Base-by-base conservation (phyloP, 2,797 vertebrate species). In the Epinephelus coioides region DNA sequence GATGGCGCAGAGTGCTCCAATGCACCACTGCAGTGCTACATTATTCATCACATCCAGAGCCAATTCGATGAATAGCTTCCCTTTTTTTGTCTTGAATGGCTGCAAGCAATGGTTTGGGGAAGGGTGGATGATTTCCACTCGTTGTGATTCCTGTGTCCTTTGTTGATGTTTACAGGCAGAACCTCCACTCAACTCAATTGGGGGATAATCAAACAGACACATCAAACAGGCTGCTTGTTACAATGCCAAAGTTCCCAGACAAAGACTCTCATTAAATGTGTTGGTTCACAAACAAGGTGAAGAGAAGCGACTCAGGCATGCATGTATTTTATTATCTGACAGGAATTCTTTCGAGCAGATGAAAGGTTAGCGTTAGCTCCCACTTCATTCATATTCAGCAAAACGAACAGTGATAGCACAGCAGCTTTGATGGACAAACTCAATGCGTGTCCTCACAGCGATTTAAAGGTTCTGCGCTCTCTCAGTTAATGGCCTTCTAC, bases 151-250 rank as follows among this genome's bases (percentile, higher is more conserved):
- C 63, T 54, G 17, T 76, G 85, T 84, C 83, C 83, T 91, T 90
- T 88, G 91, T 87, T 86, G 81, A 79, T 91, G 89, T 93, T 93
- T 92, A 92, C 83, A 82, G 75, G 83, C 72, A 73, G 79, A 84
- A 85, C 81, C 74, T 90, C 82, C 71, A 88, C 85, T 87, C 76
- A 81, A 76, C 82, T 90, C 86, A 84, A 93, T 81, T 79, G 90
- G 79, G 88, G 84, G 88, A 88, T 91, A 93, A 93, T 95, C 91
- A 92, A 92, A 94, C 86, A 89, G 84, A 83, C 89, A 84, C 88
- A 92, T 94, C 89, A 92, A 94, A 91, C 86, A 81, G 82, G 69
- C 82, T 82, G 85, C 91, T 92, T 91, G 92, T 91, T 94, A 91
- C 85, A 85, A 88, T 87, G 86, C 70, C 85, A 91, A 91, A 88